phyloP scores from a whole-genome alignment of 2,797 vertebrate genomes.

The Phoxinus dragarum region DNA sequence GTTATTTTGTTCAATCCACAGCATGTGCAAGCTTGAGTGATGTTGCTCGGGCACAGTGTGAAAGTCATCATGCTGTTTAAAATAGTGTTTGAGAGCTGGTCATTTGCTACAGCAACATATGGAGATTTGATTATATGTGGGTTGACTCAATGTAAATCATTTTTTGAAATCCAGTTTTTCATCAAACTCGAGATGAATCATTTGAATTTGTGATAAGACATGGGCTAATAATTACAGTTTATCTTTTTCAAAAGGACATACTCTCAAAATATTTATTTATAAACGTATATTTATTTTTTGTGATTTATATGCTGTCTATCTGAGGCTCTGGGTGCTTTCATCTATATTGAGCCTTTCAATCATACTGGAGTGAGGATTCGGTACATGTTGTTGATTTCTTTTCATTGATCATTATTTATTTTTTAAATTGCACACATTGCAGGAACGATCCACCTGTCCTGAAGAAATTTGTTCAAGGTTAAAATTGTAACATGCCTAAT shows the following conservation, averaged over 20 bases:
- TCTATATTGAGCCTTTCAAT: slow-evolving; percentile 3
- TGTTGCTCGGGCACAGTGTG: slow-evolving; percentile 20
- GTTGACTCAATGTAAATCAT: slow-evolving; percentile 63
- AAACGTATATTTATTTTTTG: slow-evolving; percentile 1
- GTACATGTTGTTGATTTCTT: slow-evolving; percentile 9
- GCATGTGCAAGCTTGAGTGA: slow-evolving; percentile 1
- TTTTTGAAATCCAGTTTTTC: slow-evolving; percentile 66
- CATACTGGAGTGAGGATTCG: background rate
- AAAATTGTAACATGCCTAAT: background rate
- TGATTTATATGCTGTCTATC: slow-evolving; percentile 6
- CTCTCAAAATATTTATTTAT: background rate
- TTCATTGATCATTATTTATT: background rate
- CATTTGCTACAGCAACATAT: slow-evolving; percentile 70
- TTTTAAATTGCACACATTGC: background rate
- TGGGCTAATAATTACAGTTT: slow-evolving; percentile 34
- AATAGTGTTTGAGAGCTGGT: slow-evolving; percentile 41
- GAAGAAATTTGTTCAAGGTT: slow-evolving; percentile 14
- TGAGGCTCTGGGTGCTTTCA: background rate
- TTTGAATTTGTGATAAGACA: slow-evolving; percentile 48
- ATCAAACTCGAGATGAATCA: slow-evolving; percentile 23
- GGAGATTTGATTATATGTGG: slow-evolving; percentile 69
- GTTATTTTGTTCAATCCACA: slow-evolving; percentile 32
- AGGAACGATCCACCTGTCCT: background rate
- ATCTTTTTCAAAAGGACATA: slow-evolving; percentile 2
- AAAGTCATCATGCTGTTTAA: slow-evolving; percentile 46